phyloP scores from a whole-genome alignment of 2,888 invertebrate species.

The Drosophila neonasuta region DNA sequence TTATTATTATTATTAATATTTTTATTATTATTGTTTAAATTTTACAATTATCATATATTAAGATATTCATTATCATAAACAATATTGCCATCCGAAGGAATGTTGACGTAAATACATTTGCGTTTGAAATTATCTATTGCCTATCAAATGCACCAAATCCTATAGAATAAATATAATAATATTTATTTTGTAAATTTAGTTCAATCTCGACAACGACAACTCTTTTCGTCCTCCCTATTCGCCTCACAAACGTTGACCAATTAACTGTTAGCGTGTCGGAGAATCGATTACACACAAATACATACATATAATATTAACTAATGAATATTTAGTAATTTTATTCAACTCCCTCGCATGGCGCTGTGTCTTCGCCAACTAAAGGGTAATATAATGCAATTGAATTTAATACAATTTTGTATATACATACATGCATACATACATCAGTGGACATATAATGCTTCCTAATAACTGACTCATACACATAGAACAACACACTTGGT shows the following conservation, averaged over 20 bases:
- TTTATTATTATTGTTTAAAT: neutral
- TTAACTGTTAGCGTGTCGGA: conserved; percentile 12
- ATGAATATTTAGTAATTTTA: conserved; percentile 44
- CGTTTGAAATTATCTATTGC: too few relatives aligned
- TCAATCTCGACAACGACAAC: too few relatives aligned
- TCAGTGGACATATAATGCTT: conserved; percentile 71
- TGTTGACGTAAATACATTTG: too few relatives aligned
- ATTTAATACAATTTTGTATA: conserved; percentile 40
- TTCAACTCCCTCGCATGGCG: conserved; percentile 41
- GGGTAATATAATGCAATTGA: conserved; percentile 70
- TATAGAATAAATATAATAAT: neutral
- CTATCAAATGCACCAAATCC: neutral
- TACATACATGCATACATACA: conserved; percentile 24
- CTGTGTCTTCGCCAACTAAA: conserved; percentile 67
- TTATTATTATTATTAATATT: neutral
- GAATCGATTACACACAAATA: neutral
- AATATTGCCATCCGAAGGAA: too few relatives aligned
- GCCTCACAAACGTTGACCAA: conserved; percentile 1
- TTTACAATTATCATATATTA: too few relatives aligned
- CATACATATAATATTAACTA: conserved; percentile 9
- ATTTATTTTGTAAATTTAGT: neutral
- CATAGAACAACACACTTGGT: conserved; percentile 15
- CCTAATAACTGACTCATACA: conserved; percentile 58
- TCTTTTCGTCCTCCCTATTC: too few relatives aligned
- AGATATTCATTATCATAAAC: too few relatives aligned